phyloP scores from a whole-genome alignment of 2,113 vertebrate species.

The Psittacus erithacus region DNA sequence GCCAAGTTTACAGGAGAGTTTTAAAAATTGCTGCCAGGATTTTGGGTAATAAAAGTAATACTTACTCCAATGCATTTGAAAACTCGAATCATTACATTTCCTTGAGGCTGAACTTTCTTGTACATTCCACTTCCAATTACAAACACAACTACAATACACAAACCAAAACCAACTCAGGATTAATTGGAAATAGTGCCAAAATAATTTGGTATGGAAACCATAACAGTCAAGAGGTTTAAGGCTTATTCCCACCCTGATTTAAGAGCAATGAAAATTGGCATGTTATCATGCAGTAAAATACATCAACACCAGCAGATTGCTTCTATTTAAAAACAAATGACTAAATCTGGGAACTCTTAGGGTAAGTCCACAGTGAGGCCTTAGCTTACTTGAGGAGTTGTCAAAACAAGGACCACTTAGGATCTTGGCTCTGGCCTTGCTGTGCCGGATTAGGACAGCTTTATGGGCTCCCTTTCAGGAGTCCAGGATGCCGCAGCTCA shows the following conservation, averaged over 20 bases:
- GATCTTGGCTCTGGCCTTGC: not conserved
- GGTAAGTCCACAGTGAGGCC: not conserved
- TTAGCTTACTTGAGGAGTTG: not conserved
- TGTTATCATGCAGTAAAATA: not conserved
- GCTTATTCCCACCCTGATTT: not conserved
- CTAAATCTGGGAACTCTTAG: not conserved
- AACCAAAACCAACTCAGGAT: not conserved
- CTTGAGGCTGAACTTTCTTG: slow-evolving; percentile 87
- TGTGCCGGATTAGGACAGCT: not conserved
- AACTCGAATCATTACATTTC: slow-evolving; percentile 89
- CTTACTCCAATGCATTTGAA: slow-evolving; percentile 89
- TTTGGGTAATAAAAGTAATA: not conserved
- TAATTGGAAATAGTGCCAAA: not conserved
- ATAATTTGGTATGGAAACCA: not conserved
- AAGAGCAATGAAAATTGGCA: not conserved
- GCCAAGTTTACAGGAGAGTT: not conserved
- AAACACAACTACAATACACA: slow-evolving; percentile 85
- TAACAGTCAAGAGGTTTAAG: not conserved
- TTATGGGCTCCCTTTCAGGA: not conserved
- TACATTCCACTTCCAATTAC: slow-evolving; percentile 89
- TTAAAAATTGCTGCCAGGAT: not conserved
- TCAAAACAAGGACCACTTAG: not conserved
- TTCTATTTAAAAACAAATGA: not conserved
- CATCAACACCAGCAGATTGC: not conserved
- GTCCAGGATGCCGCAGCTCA: not conserved